Evolutionary conservation across 2,113 vertebrate genomes (phyloP).

Genomic region (Semicossyphus pulcher): DNA sequence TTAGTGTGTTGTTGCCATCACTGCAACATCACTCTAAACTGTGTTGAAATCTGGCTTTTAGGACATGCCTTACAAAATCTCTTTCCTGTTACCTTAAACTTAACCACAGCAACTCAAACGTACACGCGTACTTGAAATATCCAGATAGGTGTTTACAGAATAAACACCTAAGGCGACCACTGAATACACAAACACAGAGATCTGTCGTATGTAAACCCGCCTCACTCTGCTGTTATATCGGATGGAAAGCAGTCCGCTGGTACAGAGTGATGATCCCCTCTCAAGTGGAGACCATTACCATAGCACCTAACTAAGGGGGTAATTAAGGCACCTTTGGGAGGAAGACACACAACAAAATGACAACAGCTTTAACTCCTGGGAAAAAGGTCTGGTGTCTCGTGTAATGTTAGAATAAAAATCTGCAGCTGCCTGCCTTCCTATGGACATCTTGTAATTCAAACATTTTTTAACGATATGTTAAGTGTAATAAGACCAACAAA

Average conservation of each 20-base stretch:
- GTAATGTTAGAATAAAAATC: constrained; percentile 26
- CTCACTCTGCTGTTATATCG: not conserved
- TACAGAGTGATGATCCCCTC: constrained; percentile 7
- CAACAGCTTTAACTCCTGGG: constrained; percentile 38
- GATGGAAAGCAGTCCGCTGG: not conserved
- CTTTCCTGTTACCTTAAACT: constrained; percentile 48
- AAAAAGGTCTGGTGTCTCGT: not conserved
- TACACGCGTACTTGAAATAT: not conserved
- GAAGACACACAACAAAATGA: constrained; percentile 52
- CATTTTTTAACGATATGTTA: no score
- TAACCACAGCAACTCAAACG: constrained; percentile 3
- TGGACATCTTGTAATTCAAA: not conserved
- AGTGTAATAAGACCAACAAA: not conserved
- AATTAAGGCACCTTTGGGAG: constrained; percentile 58
- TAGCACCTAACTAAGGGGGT: constrained; percentile 41
- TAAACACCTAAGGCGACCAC: not conserved
- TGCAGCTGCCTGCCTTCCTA: no score
- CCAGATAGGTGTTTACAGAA: not conserved
- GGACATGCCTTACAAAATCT: constrained; percentile 45
- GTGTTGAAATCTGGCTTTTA: constrained; percentile 47
- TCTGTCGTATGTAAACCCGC: not conserved
- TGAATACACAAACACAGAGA: not conserved
- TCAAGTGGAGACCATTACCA: constrained; percentile 35
- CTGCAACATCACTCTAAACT: constrained; percentile 8
- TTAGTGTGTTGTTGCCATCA: not conserved